These are phyloP conservation scores for Camelus bactrianus DNA, from an alignment of 2,113 vertebrate species.

Conservation along the genomic window DNA sequence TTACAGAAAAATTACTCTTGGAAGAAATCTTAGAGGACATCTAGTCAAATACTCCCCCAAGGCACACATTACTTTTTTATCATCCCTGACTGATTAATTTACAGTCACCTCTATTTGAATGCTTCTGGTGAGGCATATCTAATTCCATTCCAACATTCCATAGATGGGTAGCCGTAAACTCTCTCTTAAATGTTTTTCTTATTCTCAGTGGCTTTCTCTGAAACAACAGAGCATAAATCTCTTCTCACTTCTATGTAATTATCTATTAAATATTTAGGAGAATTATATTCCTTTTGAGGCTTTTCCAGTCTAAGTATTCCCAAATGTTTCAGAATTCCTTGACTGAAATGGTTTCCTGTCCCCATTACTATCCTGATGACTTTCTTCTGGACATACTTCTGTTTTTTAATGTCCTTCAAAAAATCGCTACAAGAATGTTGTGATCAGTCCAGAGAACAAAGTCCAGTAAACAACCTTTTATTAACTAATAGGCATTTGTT, in stretches of 20 bases:
- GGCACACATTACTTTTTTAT: background rate
- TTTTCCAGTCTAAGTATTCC: constrained; percentile 33
- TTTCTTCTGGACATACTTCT: background rate
- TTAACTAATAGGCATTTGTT: background rate
- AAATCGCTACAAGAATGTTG: background rate
- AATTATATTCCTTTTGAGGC: background rate
- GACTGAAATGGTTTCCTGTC: background rate
- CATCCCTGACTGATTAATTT: background rate
- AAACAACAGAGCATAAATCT: background rate
- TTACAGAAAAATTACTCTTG: background rate
- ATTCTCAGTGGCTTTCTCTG: background rate
- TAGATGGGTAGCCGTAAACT: background rate
- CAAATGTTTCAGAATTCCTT: background rate
- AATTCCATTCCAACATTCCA: background rate
- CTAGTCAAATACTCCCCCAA: background rate
- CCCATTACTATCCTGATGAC: background rate
- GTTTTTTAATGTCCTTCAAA: background rate
- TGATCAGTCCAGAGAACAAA: background rate
- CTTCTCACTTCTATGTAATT: background rate
- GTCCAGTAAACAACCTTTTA: background rate
- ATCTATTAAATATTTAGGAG: background rate
- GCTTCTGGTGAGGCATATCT: background rate
- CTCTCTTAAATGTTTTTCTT: background rate
- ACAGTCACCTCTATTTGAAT: background rate
- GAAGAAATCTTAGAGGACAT: background rate